Percentiles rank a stretch among this genome's conserved stretches.
Evolutionary conservation across 2,888 invertebrate genomes (phyloP).

Genomic region (Brachycybe producta): DNA sequence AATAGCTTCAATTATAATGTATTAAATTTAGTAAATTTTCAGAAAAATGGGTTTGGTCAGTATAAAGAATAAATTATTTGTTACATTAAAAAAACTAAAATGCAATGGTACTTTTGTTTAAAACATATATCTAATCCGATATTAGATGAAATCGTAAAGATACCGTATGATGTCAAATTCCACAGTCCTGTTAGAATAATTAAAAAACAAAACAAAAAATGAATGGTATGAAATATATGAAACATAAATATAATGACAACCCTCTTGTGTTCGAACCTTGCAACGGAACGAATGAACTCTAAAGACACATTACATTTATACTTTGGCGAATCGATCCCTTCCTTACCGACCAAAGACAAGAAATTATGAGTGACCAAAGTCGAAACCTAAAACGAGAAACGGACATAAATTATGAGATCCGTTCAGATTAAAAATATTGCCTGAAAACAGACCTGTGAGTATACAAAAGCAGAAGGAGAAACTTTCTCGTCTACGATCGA

Average conservation of each 20-base stretch:
- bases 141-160: slow-evolving; percentile 48
- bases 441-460: slow-evolving; percentile 46
- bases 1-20: too few relatives aligned
- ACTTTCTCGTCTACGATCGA: slow-evolving; percentile 73
- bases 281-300: slow-evolving; percentile 63
- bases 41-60: too few relatives aligned
- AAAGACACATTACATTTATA: slow-evolving; percentile 74
- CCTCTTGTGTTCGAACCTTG: slow-evolving; percentile 39
- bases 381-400: slow-evolving; percentile 43
- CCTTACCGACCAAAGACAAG: slow-evolving; percentile 51
- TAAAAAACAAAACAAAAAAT: slow-evolving; percentile 1
- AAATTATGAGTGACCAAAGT: slow-evolving; percentile 72
- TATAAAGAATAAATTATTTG: too few relatives aligned
- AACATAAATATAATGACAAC: too few relatives aligned
- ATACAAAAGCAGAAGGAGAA: slow-evolving; percentile 69
- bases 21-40: too few relatives aligned
- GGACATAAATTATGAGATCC: neutral
- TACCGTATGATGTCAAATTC: slow-evolving; percentile 63
- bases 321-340: slow-evolving; percentile 61
- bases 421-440: neutral
- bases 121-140: too few relatives aligned
- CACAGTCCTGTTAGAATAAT: slow-evolving; percentile 39
- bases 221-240: neutral
- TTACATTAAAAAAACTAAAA: too few relatives aligned
- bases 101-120: too few relatives aligned